Evolutionary conservation across 2,888 invertebrate genomes (phyloP).

Genomic region (Gymnoscelis rufifasciata): DNA sequence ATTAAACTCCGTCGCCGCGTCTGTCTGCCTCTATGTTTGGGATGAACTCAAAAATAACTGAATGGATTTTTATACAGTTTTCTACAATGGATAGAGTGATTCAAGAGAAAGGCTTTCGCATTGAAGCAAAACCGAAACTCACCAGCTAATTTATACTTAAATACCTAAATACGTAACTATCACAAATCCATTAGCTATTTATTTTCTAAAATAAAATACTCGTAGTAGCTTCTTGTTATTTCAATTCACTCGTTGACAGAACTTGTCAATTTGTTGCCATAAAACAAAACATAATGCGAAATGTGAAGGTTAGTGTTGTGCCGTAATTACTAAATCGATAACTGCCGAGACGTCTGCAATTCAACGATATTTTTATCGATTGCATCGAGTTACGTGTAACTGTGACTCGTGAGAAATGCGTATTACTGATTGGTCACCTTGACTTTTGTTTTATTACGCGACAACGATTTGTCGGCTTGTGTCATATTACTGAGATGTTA

Average conservation of each 20-base stretch:
- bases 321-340: slow-evolving; percentile 9
- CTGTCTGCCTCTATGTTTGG: no score
- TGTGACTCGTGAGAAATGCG: slow-evolving; percentile 2
- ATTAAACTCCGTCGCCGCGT: no score
- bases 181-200: no score
- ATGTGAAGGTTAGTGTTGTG: slow-evolving; percentile 15
- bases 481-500: slow-evolving; percentile 1
- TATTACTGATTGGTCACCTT: slow-evolving; percentile 3
- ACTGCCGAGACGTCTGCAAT: slow-evolving; percentile 8
- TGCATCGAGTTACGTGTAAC: slow-evolving; percentile 1
- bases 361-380: slow-evolving; percentile 7
- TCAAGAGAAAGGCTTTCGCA: no score
- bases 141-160: no score
- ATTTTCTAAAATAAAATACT: no score
- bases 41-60: no score
- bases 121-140: no score
- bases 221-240: no score
- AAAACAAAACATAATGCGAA: slow-evolving; percentile 6
- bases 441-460: slow-evolving; percentile 6
- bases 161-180: no score
- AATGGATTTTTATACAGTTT: no score
- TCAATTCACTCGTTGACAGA: neutral
- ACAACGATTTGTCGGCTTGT: neutral
- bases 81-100: no score
- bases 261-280: neutral